Base-by-base conservation (phyloP, 2,888 invertebrate species). In the Pemphredon lugubris region DNA sequence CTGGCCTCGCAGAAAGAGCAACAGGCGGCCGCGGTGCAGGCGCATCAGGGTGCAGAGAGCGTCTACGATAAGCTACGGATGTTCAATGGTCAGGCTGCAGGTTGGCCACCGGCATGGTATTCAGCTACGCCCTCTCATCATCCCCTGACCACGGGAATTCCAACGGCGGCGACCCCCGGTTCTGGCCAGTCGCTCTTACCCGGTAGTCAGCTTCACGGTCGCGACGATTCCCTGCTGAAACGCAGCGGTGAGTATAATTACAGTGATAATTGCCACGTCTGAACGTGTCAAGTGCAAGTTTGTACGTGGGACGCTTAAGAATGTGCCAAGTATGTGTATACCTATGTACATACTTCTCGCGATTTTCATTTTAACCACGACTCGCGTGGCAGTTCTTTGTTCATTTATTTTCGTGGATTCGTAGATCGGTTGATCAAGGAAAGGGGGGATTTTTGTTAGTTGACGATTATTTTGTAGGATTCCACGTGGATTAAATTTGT, bases 1-100 rank as follows among this genome's bases (percentile, higher is more conserved):
- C 92, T 99, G 85, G 97, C 98, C 21, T 96, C 97, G 53, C 97
- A 98, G 91, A 99, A 98, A 90, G 98, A 98, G 91, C 97, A 97
- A 90, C 96, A 96, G 83, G 94, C 94, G 44, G 93, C 93, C 44
- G 93, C 94, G 79, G 94, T 95, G 86, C 89, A 90, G 75, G 89
- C 86, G 66, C 89, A 90, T 79, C 89, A 90, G 79, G 89, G 89
- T 47, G 95, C 94, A 89, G 97, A 98, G 91, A 96, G 96, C 75
- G 96, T 97, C 47, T 98, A 98, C 91, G 98, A 98, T 91, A 98
- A 97, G 91, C 91, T 98, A 81, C 92, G 98, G 82, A 96, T 98
- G 95, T 96, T 98, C 91, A 98, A 98, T 91, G 97, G 96, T 0
- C 96, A 96, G 90, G 93, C 94, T 44, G 91, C 91, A 60, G 94